Base-by-base conservation (phyloP, 2,113 vertebrate species). In the Dinomys branickii region DNA sequence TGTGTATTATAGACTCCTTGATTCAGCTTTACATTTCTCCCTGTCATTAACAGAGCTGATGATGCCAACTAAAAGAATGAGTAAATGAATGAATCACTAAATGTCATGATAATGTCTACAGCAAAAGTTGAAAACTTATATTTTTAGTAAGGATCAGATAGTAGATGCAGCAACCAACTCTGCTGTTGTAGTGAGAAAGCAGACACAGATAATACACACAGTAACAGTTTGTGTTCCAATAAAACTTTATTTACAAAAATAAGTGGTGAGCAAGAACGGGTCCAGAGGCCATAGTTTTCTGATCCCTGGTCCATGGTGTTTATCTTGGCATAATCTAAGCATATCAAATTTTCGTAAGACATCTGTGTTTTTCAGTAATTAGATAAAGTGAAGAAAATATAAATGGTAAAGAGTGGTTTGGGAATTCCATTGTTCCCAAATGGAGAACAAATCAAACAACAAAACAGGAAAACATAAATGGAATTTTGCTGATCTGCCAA, bases 241-340 rank as follows among this genome's bases (percentile, higher is more conserved):
- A 93, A 95, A 86, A 83, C 35, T 92, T 95, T 88, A 94, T 94
- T 89, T 81, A 97, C 5, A 86, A 92, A 93, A 93, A 50, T 38
- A 89, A 67, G 35, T 30, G 19, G 38, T n/a, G 24, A 61, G 24
- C 2, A 65, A 44, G 59, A 94, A 83, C 35, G 28, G 77, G 50
- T 2, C 59, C 61, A 77, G 0, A 30, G 54, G 33, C 3, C 47
- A 80, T 16, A 38, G 65, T 58, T 84, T 89, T 86, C 61, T 89
- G 22, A 96, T 3, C n/a, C n/a, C 44, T 65, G 30, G 35, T 63
- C 17, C 24, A 35, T 3, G 1, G 47, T 71, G 12, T 58, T 81
- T 91, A 47, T 52, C 86, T 82, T 88, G 65, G 12, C 38, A 28
- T 61, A 85, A 89, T 90, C n/a, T 85, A 33, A 85, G 22, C 44